phyloP scores from a whole-genome alignment of 2,888 invertebrate species.

The Sycophila texana region DNA sequence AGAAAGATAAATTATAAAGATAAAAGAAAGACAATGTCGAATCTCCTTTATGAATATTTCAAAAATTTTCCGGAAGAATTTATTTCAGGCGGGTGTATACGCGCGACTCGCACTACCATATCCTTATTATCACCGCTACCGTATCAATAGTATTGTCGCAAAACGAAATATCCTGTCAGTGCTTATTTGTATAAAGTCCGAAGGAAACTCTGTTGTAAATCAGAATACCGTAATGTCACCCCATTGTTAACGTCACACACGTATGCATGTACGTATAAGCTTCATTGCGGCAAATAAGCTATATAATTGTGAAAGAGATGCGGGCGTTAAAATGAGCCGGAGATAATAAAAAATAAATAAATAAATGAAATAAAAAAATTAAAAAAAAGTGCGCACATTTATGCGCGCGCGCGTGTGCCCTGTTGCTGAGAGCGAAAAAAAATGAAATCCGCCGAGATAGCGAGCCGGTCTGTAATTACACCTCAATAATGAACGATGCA shows the following conservation, averaged over 20 bases:
- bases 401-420: constrained; percentile 20
- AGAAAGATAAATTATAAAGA: neutral
- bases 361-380: no score
- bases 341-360: no score
- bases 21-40: constrained; percentile 6
- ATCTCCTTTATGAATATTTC: neutral
- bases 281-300: constrained; percentile 31
- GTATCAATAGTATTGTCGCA: neutral
- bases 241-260: constrained; percentile 28
- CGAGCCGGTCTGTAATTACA: neutral
- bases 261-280: constrained; percentile 47
- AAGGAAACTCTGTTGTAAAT: neutral
- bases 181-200: constrained; percentile 37
- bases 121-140: neutral
- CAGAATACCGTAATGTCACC: neutral
- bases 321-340: no score
- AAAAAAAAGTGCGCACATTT: neutral
- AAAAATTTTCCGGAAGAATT: no score
- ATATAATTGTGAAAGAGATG: constrained; percentile 3
- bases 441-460: constrained; percentile 41
- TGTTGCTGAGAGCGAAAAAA: neutral
- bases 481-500: neutral
- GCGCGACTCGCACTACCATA: neutral
- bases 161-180: constrained; percentile 40
- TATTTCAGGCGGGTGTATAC: no score